These are phyloP conservation scores for Archilochus colubris DNA, from an alignment of 2,113 vertebrate genomes.

Conservation along the genomic window DNA sequence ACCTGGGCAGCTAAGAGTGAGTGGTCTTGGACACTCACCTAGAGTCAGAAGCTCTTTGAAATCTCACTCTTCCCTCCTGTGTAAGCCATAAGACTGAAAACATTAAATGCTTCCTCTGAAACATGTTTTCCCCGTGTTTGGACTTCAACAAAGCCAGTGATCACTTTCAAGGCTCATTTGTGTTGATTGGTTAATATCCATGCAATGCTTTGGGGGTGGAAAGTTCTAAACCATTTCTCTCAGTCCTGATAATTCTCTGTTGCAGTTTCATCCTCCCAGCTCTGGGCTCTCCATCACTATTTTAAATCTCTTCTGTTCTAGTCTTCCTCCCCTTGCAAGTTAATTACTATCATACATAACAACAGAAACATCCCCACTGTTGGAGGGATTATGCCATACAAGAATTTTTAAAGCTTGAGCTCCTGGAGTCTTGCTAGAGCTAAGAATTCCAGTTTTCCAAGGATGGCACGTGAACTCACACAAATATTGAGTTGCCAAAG, in stretches of 20 bases:
- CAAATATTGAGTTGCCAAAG: background rate
- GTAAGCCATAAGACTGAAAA: background rate
- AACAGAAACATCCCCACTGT: background rate
- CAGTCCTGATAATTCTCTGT: background rate
- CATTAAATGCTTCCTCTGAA: background rate
- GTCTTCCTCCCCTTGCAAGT: background rate
- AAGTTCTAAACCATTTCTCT: slow-evolving; percentile 4
- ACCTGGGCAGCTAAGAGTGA: accelerated
- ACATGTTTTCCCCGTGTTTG: slow-evolving; percentile 8
- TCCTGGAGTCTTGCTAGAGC: background rate
- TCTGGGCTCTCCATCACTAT: background rate
- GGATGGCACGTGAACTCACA: background rate
- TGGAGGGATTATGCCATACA: background rate
- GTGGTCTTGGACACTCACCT: background rate
- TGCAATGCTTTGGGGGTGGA: background rate
- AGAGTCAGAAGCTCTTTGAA: background rate
- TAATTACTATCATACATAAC: slow-evolving; percentile 27
- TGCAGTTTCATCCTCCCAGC: background rate
- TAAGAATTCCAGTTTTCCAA: background rate
- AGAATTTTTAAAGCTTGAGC: background rate
- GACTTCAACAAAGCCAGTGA: slow-evolving; percentile 27
- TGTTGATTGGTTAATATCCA: slow-evolving; percentile 51
- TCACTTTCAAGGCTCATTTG: slow-evolving; percentile 53
- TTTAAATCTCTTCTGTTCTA: slow-evolving; percentile 32
- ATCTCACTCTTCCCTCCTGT: background rate